A percentile compares a stretch with the other conserved stretches of the same genome.
Evolutionary conservation across 1,140 invertebrate species (phyloP).

Genomic region (Aporrectodea caliginosa): DNA sequence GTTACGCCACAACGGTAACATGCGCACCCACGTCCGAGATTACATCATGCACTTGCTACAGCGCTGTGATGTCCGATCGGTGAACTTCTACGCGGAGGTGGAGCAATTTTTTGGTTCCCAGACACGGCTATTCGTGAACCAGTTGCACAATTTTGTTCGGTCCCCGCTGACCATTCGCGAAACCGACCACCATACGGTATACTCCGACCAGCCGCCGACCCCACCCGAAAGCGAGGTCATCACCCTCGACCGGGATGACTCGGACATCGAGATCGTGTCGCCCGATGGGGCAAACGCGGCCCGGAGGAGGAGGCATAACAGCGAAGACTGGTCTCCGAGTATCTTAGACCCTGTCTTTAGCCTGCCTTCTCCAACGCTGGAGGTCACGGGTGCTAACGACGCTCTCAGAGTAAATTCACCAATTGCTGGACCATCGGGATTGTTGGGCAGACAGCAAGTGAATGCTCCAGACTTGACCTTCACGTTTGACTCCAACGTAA

Average conservation of each 20-base stretch:
- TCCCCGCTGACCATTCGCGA: background rate
- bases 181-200: background rate
- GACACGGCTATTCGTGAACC: background rate
- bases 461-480: too few relatives aligned
- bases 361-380: background rate
- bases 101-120: background rate
- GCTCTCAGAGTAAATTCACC: too few relatives aligned
- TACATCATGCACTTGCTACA: background rate
- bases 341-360: background rate
- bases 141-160: background rate
- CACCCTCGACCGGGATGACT: background rate
- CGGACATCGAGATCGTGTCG: background rate
- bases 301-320: background rate
- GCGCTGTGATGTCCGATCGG: background rate
- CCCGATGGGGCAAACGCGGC: background rate
- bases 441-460: background rate
- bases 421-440: background rate
- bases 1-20: background rate
- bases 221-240: background rate
- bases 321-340: too few relatives aligned
- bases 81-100: background rate
- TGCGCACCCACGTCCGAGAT: background rate
- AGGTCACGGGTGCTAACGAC: background rate
- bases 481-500: background rate
- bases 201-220: background rate